A percentile compares a stretch with the other conserved stretches of the same genome.
phyloP scores from a whole-genome alignment of 2,888 invertebrate genomes.

The Tetragonisca angustula region DNA sequence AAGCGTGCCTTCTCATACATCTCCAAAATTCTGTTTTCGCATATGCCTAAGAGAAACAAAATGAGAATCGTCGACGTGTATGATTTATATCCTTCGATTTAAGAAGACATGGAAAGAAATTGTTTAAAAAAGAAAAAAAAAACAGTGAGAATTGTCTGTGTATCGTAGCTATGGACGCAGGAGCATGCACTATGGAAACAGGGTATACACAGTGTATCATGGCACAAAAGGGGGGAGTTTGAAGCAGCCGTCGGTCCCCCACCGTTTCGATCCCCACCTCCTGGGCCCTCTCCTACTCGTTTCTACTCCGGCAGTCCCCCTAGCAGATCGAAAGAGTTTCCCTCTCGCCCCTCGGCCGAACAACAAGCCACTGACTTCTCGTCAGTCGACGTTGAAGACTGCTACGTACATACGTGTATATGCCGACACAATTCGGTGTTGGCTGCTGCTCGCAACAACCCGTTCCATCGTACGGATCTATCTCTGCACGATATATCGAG shows the following conservation, averaged over 20 bases:
- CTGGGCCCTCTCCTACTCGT: conserved; percentile 52
- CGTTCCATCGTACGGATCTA: conserved; percentile 30
- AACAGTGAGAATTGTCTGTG: conserved; percentile 5
- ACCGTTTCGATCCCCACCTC: conserved; percentile 51
- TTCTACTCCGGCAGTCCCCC: conserved; percentile 57
- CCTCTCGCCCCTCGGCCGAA: conserved; percentile 53
- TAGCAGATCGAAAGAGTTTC: conserved; percentile 50
- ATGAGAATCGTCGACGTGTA: neutral
- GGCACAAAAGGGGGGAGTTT: conserved; percentile 38
- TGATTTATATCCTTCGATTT: no score
- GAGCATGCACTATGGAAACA: conserved; percentile 54
- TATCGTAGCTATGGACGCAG: conserved; percentile 39
- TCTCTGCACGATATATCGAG: conserved; percentile 46
- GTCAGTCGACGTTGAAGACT: conserved; percentile 73
- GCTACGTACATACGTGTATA: conserved; percentile 60
- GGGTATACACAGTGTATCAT: conserved; percentile 26
- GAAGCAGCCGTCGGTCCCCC: conserved; percentile 61
- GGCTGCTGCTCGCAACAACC: conserved; percentile 26
- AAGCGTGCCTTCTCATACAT: no score
- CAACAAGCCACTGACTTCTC: conserved; percentile 72
- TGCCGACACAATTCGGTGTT: conserved; percentile 47
- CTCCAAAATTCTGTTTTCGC: neutral
- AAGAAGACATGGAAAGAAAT: neutral
- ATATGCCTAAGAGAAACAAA: neutral
- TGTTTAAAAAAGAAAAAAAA: conserved; percentile 18